Base-by-base conservation (phyloP, 2,888 invertebrate species). In the Cordilura impudica region DNA sequence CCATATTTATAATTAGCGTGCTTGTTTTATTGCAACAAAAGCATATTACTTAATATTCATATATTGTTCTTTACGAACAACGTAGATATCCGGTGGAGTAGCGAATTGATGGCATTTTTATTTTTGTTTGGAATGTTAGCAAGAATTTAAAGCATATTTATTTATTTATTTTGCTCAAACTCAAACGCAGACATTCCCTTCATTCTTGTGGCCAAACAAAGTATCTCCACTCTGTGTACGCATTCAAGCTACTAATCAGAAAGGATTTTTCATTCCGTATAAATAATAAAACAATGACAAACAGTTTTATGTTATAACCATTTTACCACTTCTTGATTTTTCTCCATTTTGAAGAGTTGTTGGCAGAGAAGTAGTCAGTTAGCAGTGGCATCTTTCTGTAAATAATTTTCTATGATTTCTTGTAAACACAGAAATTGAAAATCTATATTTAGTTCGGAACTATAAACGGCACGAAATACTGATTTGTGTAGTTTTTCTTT, bases 1-100 rank as follows among this genome's bases (percentile, higher is more conserved):
- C 71, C 66, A 71, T 79, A 61, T 69, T 71, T 67, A 71, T 79
- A 79, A 79, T 79, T 79, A 79, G 79, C 79, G 58, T 43, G 39
- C 71, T 74, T 74, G 70, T 78, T 70, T 10, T 70, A 8, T 63
- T 65, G 51, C 21, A 65, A 60, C 70, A 58, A 65, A 12, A n/a
- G n/a, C n/a, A n/a, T n/a, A n/a, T n/a, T n/a, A n/a, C n/a, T n/a
- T n/a, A n/a, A n/a, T n/a, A n/a, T n/a, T 56, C 45, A 67, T 35
- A 29, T 47, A 47, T 12, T 56, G 43, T 31, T 47, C 45, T 29
- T 58, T 14, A 39, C 45, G n/a, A n/a, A n/a, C n/a, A n/a, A n/a
- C n/a, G n/a, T n/a, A n/a, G n/a, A n/a, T n/a, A n/a, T n/a, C n/a
- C n/a, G n/a, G n/a, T n/a, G n/a, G n/a, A n/a, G 12, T n/a, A 39